Conservation (phyloP, 2,113 vertebrate species). For the Onychorhynchus coronatus region DNA sequence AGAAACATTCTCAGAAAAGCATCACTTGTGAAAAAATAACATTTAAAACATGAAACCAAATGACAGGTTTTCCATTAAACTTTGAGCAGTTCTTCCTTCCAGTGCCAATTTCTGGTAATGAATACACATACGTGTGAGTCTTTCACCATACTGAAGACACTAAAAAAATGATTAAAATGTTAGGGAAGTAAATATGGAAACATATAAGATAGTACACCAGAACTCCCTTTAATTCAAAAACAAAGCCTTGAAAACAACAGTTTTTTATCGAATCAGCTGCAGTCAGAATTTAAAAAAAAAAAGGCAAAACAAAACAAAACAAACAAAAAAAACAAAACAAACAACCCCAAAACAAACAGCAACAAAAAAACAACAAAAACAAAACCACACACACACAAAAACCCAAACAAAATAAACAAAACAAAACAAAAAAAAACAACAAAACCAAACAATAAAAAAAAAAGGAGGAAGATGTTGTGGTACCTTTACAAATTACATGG, state of each 20-base stretch:
- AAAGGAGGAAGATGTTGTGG: background rate
- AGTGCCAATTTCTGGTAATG: background rate
- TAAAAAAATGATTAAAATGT: background rate
- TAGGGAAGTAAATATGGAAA: background rate
- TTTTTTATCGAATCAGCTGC: background rate
- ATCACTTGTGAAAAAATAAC: background rate
- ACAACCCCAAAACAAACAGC: too few relatives aligned
- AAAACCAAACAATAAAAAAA: background rate
- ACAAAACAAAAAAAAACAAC: background rate
- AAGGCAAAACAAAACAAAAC: too few relatives aligned
- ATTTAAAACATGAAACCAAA: background rate
- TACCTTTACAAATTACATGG: background rate
- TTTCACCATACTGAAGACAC: background rate
- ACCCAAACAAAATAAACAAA: too few relatives aligned
- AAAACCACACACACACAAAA: too few relatives aligned
- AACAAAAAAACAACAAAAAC: too few relatives aligned
- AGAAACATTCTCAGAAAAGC: background rate
- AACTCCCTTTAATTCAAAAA: background rate
- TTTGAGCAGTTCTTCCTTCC: background rate
- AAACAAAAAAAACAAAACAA: too few relatives aligned
- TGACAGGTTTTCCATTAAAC: background rate
- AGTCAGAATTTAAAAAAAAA: background rate
- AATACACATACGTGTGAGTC: background rate
- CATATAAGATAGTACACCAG: rapidly evolving
- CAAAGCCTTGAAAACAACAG: background rate